A percentile compares a stretch with the other conserved stretches of the same genome.
phyloP scores from a whole-genome alignment of 2,888 invertebrate genomes.

The Mythimna impura region DNA sequence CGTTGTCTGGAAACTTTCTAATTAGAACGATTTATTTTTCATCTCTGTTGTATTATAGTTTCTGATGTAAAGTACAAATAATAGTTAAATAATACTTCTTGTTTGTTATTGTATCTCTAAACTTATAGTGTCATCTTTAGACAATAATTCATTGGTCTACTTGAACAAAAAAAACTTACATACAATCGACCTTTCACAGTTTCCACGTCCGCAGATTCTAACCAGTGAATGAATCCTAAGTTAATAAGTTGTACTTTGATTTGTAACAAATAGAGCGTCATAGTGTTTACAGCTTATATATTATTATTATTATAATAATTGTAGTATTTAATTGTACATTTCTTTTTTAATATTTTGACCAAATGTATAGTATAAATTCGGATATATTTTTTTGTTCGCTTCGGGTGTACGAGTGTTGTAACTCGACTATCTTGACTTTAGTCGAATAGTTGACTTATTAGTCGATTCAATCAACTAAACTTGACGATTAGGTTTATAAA shows the following conservation, averaged over 20 bases:
- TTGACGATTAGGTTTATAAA: constrained; percentile 26
- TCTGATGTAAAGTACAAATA: constrained; percentile 47
- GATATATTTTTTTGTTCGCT: constrained; percentile 62
- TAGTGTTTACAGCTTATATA: constrained; percentile 60
- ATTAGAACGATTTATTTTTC: not conserved
- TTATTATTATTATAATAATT: constrained; percentile 38
- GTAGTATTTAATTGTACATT: constrained; percentile 70
- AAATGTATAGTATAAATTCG: constrained; percentile 75
- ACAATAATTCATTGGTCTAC: not conserved
- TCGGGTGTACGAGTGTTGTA: constrained; percentile 58
- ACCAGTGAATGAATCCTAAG: constrained; percentile 31
- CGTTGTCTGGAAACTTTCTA: not conserved
- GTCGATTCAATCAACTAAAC: constrained; percentile 52
- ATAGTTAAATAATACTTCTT: not conserved
- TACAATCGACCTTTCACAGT: not conserved
- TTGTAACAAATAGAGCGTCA: constrained; percentile 55
- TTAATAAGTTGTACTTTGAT: constrained; percentile 52
- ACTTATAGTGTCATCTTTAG: not conserved
- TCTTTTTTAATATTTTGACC: constrained; percentile 76
- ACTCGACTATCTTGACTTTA: constrained; percentile 61
- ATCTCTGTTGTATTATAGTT: constrained; percentile 20
- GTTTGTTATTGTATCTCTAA: not conserved
- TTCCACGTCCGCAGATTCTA: not conserved
- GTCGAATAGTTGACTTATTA: constrained; percentile 53
- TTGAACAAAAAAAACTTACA: not conserved